Percentiles rank a stretch among this genome's conserved stretches.
These are phyloP conservation scores for Uloborus diversus DNA, from an alignment of 1,140 invertebrate genomes.

Conservation along the genomic window DNA sequence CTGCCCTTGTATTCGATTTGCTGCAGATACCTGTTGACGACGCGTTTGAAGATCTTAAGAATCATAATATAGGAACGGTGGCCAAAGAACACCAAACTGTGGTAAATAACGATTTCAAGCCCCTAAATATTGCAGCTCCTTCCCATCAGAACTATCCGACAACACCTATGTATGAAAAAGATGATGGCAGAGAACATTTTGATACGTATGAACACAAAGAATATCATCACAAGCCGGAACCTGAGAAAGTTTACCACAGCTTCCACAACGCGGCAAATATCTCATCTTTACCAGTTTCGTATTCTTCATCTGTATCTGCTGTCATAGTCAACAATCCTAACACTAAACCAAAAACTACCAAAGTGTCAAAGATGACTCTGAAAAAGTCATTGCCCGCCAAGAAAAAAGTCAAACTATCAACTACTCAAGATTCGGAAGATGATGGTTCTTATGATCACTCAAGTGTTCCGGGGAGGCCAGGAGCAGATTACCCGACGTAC, in stretches of 20 bases:
- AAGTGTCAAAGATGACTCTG: not conserved
- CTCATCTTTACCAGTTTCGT: not conserved
- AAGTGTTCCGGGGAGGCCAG: conserved; percentile 50
- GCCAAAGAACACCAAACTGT: not conserved
- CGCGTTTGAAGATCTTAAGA: not conserved
- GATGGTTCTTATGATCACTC: not conserved
- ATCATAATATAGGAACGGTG: not conserved
- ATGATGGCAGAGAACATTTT: not conserved
- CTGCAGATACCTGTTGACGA: not conserved
- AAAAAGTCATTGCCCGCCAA: not conserved
- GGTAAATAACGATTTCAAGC: not conserved
- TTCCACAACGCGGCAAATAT: not conserved
- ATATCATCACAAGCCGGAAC: not conserved
- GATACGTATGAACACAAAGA: not conserved
- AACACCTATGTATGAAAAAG: not conserved
- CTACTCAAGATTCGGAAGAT: too few relatives aligned
- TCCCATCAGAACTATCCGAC: not conserved
- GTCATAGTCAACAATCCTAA: not conserved
- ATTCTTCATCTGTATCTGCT: not conserved
- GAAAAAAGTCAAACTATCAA: not conserved
- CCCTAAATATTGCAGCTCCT: not conserved
- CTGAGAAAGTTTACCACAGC: not conserved
- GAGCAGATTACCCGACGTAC: conserved; percentile 56
- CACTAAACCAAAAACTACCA: not conserved
- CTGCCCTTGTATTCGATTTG: not conserved